Base-by-base conservation (phyloP, 2,888 invertebrate species). In the Drosophila fulvimacula region DNA sequence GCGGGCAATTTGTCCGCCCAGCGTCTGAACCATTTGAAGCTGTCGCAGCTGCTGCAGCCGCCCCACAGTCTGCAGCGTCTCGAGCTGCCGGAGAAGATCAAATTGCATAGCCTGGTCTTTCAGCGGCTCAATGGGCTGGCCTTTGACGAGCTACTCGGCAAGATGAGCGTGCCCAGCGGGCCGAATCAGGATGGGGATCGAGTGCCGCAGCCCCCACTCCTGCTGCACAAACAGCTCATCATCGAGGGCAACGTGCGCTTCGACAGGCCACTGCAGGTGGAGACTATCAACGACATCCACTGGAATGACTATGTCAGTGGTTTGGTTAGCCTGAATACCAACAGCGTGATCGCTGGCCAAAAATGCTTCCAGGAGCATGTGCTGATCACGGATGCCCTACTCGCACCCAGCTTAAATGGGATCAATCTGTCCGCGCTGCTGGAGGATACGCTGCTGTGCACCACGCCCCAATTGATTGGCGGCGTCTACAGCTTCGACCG, bases 241-340 rank as follows among this genome's bases (percentile, higher is more conserved):
- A 74, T 92, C 1, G 89, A 91, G 55, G 92, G 92, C 1, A 89
- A 85, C 61, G 84, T 87, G 2, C 59, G 81, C 5, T 92, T 92
- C 56, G 72, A 69, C 3, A 64, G 78, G 2, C 57, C 77, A 15
- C 60, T 92, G 4, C 70, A 79, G 11, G 68, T 90, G n/a, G 36
- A 82, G 5, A 68, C 39, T 0, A 69, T 92, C 2, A 92, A 92
- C 61, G 67, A 49, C 5, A 58, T 92, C 4, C 15, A 51, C 1
- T 92, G 91, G 92, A 51, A 83, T 0, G 67, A 59, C 0, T 92
- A 92, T 46, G 9, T 77, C 0, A 0, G 10, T 0, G 75, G 79
- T 0, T 59, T 92, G 36, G 88, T 91, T 0, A 79, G 82, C 64
- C 84, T 82, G 13, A 82, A 85, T 61, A 65, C 82, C 3, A 64